Percentiles rank a stretch among this genome's conserved stretches.
Evolutionary conservation across 2,797 vertebrate genomes (phyloP).

Genomic region (Galagoides demidoff): DNA sequence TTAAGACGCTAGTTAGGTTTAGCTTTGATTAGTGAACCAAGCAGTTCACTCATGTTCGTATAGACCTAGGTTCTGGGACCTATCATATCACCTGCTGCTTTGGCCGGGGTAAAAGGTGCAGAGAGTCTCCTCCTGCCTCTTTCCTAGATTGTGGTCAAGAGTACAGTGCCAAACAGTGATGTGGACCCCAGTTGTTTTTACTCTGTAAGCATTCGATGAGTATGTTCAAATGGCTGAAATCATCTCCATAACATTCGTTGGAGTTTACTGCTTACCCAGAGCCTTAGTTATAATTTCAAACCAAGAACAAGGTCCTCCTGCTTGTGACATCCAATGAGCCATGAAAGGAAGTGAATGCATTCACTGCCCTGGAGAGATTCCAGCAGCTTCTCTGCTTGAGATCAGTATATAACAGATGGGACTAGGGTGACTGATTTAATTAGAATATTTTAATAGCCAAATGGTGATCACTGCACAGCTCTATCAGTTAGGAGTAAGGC

Average conservation of each 20-base stretch:
- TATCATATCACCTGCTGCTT: rapidly evolving
- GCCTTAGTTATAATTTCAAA: conserved; percentile 78
- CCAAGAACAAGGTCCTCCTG: conserved; percentile 84
- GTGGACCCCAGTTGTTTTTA: neutral
- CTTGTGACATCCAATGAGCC: conserved; percentile 85
- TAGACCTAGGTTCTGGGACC: neutral
- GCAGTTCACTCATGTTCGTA: rapidly evolving
- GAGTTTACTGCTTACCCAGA: neutral
- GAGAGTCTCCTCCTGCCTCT: neutral
- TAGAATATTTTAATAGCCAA: conserved; percentile 89
- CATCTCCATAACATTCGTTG: neutral
- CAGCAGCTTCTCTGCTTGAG: conserved; percentile 83
- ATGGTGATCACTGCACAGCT: conserved; percentile 82
- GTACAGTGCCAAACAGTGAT: neutral
- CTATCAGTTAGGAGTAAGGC: conserved; percentile 81
- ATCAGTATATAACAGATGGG: conserved; percentile 87
- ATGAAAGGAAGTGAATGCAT: conserved; percentile 85
- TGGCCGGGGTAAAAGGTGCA: neutral
- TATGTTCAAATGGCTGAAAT: neutral
- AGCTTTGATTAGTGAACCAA: neutral
- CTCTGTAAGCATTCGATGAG: neutral
- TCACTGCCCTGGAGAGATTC: conserved; percentile 86
- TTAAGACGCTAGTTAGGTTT: neutral
- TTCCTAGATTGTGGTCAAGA: neutral
- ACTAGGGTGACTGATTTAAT: conserved; percentile 89